phyloP scores from a whole-genome alignment of 2,888 invertebrate species.

The Maniola hyperantus region DNA sequence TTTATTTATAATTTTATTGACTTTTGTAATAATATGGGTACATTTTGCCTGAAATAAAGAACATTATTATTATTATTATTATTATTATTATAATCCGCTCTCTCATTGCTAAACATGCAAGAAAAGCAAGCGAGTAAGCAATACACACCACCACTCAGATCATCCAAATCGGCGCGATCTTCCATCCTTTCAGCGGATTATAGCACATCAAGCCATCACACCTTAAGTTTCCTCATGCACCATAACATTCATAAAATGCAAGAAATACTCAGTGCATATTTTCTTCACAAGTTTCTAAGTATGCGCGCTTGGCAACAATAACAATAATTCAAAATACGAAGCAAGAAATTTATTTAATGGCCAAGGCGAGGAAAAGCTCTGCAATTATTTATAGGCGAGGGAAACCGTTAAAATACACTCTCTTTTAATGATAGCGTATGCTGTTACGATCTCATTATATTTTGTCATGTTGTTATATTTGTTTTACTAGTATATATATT shows the following conservation, averaged over 20 bases:
- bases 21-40: too few species aligned
- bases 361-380: conserved; percentile 35
- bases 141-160: too few species aligned
- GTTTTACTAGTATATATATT: background rate
- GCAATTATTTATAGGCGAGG: conserved; percentile 35
- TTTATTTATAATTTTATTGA: too few species aligned
- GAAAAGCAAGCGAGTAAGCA: too few species aligned
- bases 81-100: too few species aligned
- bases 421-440: conserved; percentile 34
- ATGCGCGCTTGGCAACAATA: conserved; percentile 32
- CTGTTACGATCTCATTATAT: conserved; percentile 30
- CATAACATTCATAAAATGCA: conserved; percentile 5
- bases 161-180: too few species aligned
- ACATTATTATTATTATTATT: too few species aligned
- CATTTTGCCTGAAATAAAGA: too few species aligned
- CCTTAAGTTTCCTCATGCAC: background rate
- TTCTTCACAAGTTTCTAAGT: conserved; percentile 32
- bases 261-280: conserved; percentile 13
- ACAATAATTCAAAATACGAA: conserved; percentile 35
- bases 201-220: too few species aligned
- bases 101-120: too few species aligned
- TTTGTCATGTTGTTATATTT: conserved; percentile 15
- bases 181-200: too few species aligned
- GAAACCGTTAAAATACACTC: conserved; percentile 28
- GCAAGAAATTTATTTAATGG: conserved; percentile 39